Conservation (phyloP, 2,797 vertebrate genomes). For the Vireo griseus region DNA sequence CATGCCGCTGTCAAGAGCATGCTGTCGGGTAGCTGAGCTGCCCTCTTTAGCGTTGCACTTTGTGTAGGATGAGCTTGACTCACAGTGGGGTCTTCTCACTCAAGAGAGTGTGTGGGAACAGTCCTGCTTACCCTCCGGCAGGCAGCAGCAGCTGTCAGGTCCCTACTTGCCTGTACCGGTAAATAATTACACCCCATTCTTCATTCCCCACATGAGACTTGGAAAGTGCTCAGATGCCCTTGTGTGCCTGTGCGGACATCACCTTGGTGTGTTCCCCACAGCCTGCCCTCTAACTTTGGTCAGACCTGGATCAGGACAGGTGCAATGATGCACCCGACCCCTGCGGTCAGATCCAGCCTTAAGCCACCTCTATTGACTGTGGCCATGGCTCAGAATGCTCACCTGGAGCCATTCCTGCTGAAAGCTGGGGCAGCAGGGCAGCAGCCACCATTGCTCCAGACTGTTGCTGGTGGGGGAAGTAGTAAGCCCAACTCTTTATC, state of each 20-base stretch:
- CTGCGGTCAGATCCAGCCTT: fast-evolving
- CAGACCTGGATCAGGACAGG: fast-evolving
- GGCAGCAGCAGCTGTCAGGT: background rate
- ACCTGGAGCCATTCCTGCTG: fast-evolving
- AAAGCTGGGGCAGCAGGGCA: fast-evolving
- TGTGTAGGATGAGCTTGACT: fast-evolving
- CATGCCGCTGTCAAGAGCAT: fast-evolving
- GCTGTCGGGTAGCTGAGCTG: background rate
- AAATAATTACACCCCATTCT: fast-evolving
- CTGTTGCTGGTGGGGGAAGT: background rate
- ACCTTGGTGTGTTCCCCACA: fast-evolving
- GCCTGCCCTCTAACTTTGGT: fast-evolving
- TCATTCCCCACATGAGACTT: fast-evolving
- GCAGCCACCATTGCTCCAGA: fast-evolving
- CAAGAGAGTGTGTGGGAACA: fast-evolving
- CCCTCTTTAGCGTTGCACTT: fast-evolving
- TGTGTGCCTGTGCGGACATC: fast-evolving
- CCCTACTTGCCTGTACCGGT: fast-evolving
- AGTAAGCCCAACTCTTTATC: fast-evolving
- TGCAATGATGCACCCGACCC: fast-evolving
- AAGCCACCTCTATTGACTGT: fast-evolving
- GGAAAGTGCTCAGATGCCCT: fast-evolving
- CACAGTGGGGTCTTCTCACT: fast-evolving
- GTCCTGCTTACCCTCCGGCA: fast-evolving
- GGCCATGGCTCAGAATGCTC: fast-evolving